Percentiles rank a stretch among this genome's conserved stretches.
Conservation (phyloP, 2,888 invertebrate species). For the Conchocele bisecta region DNA sequence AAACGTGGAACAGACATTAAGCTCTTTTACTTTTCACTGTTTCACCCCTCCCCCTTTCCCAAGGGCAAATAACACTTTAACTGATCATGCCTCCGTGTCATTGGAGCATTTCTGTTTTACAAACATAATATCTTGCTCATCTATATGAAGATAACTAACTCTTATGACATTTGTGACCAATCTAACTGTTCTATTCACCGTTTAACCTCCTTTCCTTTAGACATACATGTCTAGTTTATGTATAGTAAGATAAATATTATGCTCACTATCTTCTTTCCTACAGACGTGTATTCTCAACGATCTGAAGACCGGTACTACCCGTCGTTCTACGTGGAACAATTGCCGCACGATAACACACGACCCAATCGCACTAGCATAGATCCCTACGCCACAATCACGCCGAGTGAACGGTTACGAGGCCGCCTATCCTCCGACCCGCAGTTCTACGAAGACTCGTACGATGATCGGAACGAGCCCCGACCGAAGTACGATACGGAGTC, state of each 20-base stretch:
- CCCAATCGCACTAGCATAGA: conserved; percentile 80
- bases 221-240: neutral
- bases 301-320: conserved; percentile 78
- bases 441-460: conserved; percentile 50
- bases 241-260: neutral
- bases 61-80: too few species aligned
- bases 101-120: too few species aligned
- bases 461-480: conserved; percentile 1
- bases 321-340: conserved; percentile 75
- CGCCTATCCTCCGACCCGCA: conserved; percentile 57
- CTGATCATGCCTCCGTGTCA: too few species aligned
- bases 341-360: conserved; percentile 75
- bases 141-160: too few species aligned
- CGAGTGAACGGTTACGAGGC: conserved; percentile 76
- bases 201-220: too few species aligned
- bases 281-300: conserved; percentile 59
- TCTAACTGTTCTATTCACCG: too few species aligned
- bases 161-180: too few species aligned
- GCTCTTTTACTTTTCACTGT: too few species aligned
- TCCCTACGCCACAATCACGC: conserved; percentile 80
- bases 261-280: neutral
- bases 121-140: too few species aligned
- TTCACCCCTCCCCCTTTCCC: too few species aligned
- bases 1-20: too few species aligned
- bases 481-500: neutral